Conservation (phyloP, 2,797 vertebrate species). For the Echeneis naucrates region DNA sequence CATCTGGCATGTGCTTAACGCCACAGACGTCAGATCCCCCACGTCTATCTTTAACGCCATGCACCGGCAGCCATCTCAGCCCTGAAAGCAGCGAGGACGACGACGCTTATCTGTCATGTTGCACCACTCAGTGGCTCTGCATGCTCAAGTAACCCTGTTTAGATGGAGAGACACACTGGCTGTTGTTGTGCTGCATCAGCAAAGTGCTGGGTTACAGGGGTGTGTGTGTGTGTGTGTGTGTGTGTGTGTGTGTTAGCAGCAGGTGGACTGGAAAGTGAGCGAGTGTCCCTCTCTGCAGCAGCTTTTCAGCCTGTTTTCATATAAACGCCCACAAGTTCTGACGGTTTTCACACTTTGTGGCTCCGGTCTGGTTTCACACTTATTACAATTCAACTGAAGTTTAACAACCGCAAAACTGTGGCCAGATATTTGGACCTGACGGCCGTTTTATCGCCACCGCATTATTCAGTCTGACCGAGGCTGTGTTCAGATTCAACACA, state of each 20-base stretch:
- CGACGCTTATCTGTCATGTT: constrained; percentile 49
- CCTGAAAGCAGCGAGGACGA: constrained; percentile 17
- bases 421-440: not conserved
- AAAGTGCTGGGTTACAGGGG: constrained; percentile 62
- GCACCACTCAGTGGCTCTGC: constrained; percentile 43
- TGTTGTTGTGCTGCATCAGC: constrained; percentile 69
- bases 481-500: too few species aligned
- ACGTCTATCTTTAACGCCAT: constrained; percentile 27
- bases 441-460: too few species aligned
- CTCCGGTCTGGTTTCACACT: constrained; percentile 14
- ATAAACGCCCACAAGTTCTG: constrained; percentile 18
- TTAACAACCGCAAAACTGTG: not conserved
- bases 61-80: constrained; percentile 39
- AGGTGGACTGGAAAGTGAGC: constrained; percentile 55
- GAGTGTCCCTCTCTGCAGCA: constrained; percentile 40
- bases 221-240: constrained; percentile 35
- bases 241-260: constrained; percentile 44
- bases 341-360: constrained; percentile 8
- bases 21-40: constrained; percentile 37
- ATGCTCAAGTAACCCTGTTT: constrained; percentile 50
- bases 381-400: not conserved
- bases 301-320: constrained; percentile 23
- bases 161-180: constrained; percentile 47
- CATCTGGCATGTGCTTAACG: constrained; percentile 45
- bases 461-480: too few species aligned